phyloP scores from a whole-genome alignment of 1,140 invertebrate genomes.

The Dolichoris vasculosae region DNA sequence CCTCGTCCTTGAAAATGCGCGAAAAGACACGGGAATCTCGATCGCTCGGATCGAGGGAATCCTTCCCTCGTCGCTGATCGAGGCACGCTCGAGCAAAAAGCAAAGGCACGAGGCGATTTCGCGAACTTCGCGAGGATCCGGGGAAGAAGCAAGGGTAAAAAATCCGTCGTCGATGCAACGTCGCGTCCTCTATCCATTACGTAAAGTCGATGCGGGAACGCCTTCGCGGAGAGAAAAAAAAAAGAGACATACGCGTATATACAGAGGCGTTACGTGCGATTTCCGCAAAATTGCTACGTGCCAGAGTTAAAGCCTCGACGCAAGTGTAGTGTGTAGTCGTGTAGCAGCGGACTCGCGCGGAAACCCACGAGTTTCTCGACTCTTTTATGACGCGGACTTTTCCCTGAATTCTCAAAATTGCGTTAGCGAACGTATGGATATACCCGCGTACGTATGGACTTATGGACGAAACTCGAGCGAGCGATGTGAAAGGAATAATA shows the following conservation, averaged over 20 bases:
- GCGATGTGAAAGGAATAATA: conserved; percentile 53
- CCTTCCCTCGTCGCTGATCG: no score
- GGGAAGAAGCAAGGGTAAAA: background rate
- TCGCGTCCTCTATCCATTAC: conserved; percentile 11
- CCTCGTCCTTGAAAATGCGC: no score
- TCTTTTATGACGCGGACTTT: conserved; percentile 52
- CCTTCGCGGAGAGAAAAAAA: background rate
- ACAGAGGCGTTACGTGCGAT: conserved; percentile 64
- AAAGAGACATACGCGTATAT: background rate
- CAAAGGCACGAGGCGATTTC: background rate
- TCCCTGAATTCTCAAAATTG: conserved; percentile 52
- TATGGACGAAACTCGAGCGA: conserved; percentile 32
- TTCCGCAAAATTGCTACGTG: conserved; percentile 67
- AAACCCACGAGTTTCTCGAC: conserved; percentile 29
- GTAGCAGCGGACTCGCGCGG: background rate
- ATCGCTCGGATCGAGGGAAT: no score
- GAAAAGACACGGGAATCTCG: no score
- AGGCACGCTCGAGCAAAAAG: no score
- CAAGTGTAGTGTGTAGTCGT: no score
- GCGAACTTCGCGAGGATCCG: background rate
- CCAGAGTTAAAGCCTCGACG: background rate
- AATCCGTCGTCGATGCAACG: background rate
- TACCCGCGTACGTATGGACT: background rate
- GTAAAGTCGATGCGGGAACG: background rate
- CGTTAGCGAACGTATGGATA: background rate